A percentile compares a stretch with the other conserved stretches of the same genome.
phyloP scores from a whole-genome alignment of 2,113 vertebrate genomes.

The Oriolus oriolus region DNA sequence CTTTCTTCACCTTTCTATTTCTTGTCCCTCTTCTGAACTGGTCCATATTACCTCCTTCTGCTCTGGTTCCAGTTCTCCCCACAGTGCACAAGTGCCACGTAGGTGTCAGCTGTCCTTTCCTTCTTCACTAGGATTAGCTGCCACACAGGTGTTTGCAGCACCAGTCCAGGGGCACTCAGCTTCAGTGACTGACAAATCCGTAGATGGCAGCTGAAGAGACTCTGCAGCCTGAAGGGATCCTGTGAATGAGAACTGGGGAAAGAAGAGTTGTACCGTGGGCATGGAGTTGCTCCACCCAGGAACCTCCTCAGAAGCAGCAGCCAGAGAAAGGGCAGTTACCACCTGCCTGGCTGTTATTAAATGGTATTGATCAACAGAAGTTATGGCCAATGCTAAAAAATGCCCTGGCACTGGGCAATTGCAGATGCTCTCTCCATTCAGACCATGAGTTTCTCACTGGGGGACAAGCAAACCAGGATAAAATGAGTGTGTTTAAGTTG shows the following conservation, averaged over 20 bases:
- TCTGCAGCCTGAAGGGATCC: background rate
- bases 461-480: background rate
- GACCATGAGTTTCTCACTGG: background rate
- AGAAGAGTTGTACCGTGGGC: background rate
- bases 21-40: background rate
- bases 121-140: background rate
- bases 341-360: background rate
- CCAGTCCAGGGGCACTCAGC: background rate
- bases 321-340: background rate
- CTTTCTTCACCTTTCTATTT: background rate
- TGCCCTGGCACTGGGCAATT: background rate
- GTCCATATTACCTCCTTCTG: background rate
- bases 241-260: background rate
- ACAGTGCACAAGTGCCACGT: background rate
- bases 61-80: background rate
- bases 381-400: background rate
- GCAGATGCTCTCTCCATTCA: background rate
- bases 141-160: background rate
- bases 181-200: background rate
- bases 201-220: background rate
- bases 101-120: background rate
- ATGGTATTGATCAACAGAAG: background rate
- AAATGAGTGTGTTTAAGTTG: background rate
- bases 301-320: background rate
- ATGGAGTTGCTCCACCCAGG: background rate